A percentile compares a stretch with the other conserved stretches of the same genome.
phyloP scores from a whole-genome alignment of 1,140 invertebrate species.

The Oryctes rhinoceros region DNA sequence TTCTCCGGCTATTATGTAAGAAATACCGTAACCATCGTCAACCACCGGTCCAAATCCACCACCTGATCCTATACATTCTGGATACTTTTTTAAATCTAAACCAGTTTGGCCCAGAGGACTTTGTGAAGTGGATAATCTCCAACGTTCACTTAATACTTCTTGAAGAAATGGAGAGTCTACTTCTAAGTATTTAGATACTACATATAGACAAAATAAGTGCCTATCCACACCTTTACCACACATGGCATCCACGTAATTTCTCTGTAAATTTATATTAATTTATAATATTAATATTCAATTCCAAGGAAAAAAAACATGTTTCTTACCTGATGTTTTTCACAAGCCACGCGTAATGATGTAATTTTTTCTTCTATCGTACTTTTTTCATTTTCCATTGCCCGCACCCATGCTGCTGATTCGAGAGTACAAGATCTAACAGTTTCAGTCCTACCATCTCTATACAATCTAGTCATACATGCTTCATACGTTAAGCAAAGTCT shows the following conservation, averaged over 20 bases:
- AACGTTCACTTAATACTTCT: conserved; percentile 96
- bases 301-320: neutral
- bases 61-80: conserved; percentile 93
- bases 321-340: conserved; percentile 78
- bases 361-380: conserved; percentile 71
- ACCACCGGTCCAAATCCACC: conserved; percentile 98
- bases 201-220: conserved; percentile 97
- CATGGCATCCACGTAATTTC: conserved; percentile 94
- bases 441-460: conserved; percentile 95
- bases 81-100: conserved; percentile 87
- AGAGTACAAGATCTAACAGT: conserved; percentile 96
- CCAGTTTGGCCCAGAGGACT: conserved; percentile 97
- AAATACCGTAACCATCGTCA: conserved; percentile 98
- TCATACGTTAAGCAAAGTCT: conserved; percentile 97
- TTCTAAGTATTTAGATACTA: conserved; percentile 97
- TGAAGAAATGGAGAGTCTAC: conserved; percentile 94
- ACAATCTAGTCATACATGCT: conserved; percentile 97
- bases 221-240: conserved; percentile 95
- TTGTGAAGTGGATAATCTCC: conserved; percentile 96
- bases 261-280: conserved; percentile 43
- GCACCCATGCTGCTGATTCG: conserved; percentile 91
- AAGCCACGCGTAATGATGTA: conserved; percentile 76
- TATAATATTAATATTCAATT: neutral
- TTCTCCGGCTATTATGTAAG: conserved; percentile 98
- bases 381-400: conserved; percentile 82